Evolutionary conservation across 2,888 invertebrate species (phyloP), one percentile per base, ranked within the genome.

Genomic region (Archaeoteleia sp.): DNA sequence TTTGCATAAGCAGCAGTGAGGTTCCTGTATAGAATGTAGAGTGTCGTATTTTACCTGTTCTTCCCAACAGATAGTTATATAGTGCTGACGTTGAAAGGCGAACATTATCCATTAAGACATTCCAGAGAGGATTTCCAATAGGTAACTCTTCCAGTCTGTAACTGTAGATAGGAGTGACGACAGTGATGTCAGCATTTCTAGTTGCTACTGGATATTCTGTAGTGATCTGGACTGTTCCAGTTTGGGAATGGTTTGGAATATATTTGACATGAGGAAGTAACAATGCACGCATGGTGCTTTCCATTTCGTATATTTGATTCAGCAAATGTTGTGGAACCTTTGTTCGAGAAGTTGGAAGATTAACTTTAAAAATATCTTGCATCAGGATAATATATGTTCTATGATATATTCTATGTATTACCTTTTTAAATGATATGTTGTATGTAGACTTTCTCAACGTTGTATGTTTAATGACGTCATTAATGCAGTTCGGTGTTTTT

Each of bases 401-500:
- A n/a, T n/a, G n/a, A n/a, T n/a, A n/a, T n/a, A n/a, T n/a, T n/a
- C n/a, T n/a, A 13, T 15, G 1, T 6, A 45, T 60, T 61, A 82
- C 80, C 73, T 84, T 78, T 17, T 70, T 75, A 27, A 79, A 66
- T 10, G 72, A 67, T 1, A 84, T 60, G 25, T 83, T 77, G 25
- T 79, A 70, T 1, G 72, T 79, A 67, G 83, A 86, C 17, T 85
- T 83, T 20, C 83, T 81, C 42, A 86, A 40, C 0, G 84, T 75
- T 5, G 82, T 79, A 15, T 79, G 72, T 5, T 51, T 57, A 1
- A 82, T 53, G 6, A 67, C 67, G 9, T 78, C 67, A 6, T 71
- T 48, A 0, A 79, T 25, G 46, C 82, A 82, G n/a, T 71, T 72
- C 25, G 55, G 45, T 2, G 80, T 80, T 14, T 69, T 76, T 6